Base-by-base conservation (phyloP, 1,140 invertebrate species). In the Sarcophaga peregrina region DNA sequence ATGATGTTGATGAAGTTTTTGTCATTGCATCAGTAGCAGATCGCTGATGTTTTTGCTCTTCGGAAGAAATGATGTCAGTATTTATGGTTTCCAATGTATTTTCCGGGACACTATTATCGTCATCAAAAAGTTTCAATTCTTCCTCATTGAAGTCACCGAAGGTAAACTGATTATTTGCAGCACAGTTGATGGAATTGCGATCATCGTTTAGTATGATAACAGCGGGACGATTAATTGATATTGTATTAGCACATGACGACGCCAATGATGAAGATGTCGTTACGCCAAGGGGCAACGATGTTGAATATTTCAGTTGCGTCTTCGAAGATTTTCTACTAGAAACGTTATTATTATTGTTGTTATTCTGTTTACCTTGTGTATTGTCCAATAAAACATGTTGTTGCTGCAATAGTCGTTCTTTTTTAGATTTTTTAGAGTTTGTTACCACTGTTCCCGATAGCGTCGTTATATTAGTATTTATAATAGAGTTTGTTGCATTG, bases 171-270 rank as follows among this genome's bases (percentile, higher is more conserved):
- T 87, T 90, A 75, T 86, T 85, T 78, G 84, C 82, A 68, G 85
- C 83, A 62, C 83, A 84, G 78, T 83, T 82, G 73, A 50, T 50
- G n/a, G 83, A 83, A 20, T 85, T 86, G 4, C 90, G 86, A 58
- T 91, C 90, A 84, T 93, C 93, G 82, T 93, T 93, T 82, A 94
- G 85, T 80, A 94, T 91, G 76, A 94, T 93, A 0, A 94, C 93
- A 0, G 93, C 92, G 0, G 93, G 93, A 68, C 93, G 90, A 84
- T 85, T 86, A 48, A 81, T 73, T 80, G 62, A 46, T 1, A 75
- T 85, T 20, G 17, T 68, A 80, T 74, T 73, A 72, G 45, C 62
- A 54, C 80, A 48, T 54, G 82, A 46, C 25, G 75, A 58, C 47
- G 0, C n/a, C 62, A 17, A 82, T 78, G 75, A 54, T 52, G 68